Percentiles rank a stretch among this genome's conserved stretches.
These are phyloP conservation scores for Bambusicola thoracicus DNA, from an alignment of 2,113 vertebrate species.

Conservation along the genomic window DNA sequence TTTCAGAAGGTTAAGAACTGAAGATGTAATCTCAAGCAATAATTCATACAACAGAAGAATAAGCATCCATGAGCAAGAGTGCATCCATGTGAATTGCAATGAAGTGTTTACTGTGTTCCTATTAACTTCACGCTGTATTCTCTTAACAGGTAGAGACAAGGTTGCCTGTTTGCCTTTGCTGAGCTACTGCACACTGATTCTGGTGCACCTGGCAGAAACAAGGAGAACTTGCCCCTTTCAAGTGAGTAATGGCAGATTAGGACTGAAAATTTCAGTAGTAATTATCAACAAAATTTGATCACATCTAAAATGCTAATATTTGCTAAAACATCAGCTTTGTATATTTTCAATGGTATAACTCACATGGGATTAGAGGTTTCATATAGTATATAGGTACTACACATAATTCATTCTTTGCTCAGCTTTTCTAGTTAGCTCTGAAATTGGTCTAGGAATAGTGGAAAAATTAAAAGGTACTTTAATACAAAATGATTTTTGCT, in stretches of 20 bases:
- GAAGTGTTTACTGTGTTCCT: not conserved
- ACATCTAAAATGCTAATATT: not conserved
- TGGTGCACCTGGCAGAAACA: fast-evolving
- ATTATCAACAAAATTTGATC: not conserved
- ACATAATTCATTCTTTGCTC: not conserved
- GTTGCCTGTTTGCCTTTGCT: not conserved
- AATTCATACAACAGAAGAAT: not conserved
- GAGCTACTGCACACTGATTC: fast-evolving
- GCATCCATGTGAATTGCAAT: fast-evolving
- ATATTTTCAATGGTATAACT: not conserved
- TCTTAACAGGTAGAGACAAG: not conserved
- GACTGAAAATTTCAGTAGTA: not conserved
- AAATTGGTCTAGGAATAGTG: not conserved
- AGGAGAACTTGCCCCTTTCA: not conserved
- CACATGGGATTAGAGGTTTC: not conserved
- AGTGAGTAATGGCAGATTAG: not conserved
- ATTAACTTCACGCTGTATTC: fast-evolving
- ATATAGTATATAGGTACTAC: not conserved
- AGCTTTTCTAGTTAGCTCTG: not conserved
- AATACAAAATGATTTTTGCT: not conserved
- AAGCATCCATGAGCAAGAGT: not conserved
- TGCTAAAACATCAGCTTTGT: not conserved
- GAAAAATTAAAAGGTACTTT: not conserved
- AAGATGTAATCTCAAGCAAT: not conserved
- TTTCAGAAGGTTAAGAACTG: not conserved